Evolutionary conservation across 2,888 invertebrate species (phyloP).

Genomic region (Crepidodera aurea): DNA sequence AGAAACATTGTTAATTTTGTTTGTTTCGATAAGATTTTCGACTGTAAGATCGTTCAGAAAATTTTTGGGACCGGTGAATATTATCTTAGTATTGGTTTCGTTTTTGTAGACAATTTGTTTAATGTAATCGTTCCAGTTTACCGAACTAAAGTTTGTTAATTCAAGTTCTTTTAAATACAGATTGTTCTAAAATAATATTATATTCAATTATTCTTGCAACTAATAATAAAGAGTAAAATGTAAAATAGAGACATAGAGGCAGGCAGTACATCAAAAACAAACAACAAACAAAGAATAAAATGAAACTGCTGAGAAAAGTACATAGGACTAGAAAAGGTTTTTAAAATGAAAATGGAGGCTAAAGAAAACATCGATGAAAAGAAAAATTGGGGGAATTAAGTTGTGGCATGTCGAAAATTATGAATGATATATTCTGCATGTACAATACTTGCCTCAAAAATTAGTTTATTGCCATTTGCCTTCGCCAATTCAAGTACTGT

Average conservation of each 20-base stretch:
- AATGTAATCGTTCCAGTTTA: conserved; percentile 57
- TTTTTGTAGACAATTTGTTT: conserved; percentile 60
- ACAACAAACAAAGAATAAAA: too few relatives aligned
- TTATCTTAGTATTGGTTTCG: conserved; percentile 48
- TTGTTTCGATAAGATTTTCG: conserved; percentile 52
- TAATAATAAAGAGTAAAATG: too few relatives aligned
- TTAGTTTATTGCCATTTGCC: conserved; percentile 53
- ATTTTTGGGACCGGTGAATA: conserved; percentile 50
- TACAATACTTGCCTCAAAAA: conserved; percentile 51
- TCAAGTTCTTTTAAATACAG: conserved; percentile 49
- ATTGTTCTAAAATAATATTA: conserved; percentile 47
- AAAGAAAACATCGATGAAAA: too few relatives aligned
- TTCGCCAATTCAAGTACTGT: conserved; percentile 52
- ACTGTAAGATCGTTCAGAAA: conserved; percentile 57
- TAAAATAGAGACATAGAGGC: too few relatives aligned
- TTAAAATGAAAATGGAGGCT: too few relatives aligned
- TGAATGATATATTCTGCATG: too few relatives aligned
- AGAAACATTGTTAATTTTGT: conserved; percentile 58
- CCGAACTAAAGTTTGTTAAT: conserved; percentile 56
- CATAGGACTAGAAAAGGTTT: too few relatives aligned
- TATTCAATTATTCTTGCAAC: too few relatives aligned
- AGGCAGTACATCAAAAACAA: too few relatives aligned
- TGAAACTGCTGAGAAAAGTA: too few relatives aligned
- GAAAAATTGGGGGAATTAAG: too few relatives aligned
- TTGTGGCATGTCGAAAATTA: too few relatives aligned